These are phyloP conservation scores for Prosapia bicincta DNA, from an alignment of 2,888 invertebrate species.

Conservation along the genomic window DNA sequence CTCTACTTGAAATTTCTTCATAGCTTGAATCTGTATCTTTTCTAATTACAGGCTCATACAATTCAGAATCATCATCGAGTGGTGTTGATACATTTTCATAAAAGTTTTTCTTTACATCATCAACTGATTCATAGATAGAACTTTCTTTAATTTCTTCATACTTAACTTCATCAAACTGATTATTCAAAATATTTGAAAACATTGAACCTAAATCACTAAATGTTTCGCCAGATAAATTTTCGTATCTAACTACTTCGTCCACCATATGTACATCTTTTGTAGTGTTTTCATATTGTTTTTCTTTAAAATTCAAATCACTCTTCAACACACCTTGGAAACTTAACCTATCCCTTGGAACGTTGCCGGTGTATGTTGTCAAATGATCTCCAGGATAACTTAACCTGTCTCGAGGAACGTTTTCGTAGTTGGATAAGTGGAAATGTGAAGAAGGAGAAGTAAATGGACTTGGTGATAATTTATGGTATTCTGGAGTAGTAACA, in stretches of 20 bases:
- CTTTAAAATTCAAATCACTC: slow-evolving; percentile 11
- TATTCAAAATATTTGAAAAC: slow-evolving; percentile 6
- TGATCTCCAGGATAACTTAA: slow-evolving; percentile 38
- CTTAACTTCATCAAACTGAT: slow-evolving; percentile 17
- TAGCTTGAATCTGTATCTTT: slow-evolving; percentile 18
- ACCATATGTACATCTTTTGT: neutral
- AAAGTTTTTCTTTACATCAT: slow-evolving; percentile 23
- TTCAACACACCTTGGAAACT: slow-evolving; percentile 33
- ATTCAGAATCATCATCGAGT: slow-evolving; percentile 16
- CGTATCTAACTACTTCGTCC: slow-evolving; percentile 18
- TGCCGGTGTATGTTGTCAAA: slow-evolving; percentile 25
- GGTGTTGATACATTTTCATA: slow-evolving; percentile 21
- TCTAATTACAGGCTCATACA: slow-evolving; percentile 24
- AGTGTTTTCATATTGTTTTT: neutral
- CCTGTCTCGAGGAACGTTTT: slow-evolving; percentile 44
- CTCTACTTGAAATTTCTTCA: slow-evolving; percentile 19
- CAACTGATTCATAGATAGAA: slow-evolving; percentile 26
- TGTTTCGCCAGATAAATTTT: slow-evolving; percentile 15
- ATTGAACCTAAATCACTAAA: slow-evolving; percentile 17
- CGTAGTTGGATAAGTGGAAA: slow-evolving; percentile 18
- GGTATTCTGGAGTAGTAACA: slow-evolving; percentile 23
- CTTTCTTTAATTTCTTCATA: slow-evolving; percentile 28
- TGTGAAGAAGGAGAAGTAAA: neutral
- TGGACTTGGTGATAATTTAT: slow-evolving; percentile 16
- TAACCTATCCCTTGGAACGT: slow-evolving; percentile 29